Base-by-base conservation (phyloP, 2,888 invertebrate species). In the Pammene fasciana region DNA sequence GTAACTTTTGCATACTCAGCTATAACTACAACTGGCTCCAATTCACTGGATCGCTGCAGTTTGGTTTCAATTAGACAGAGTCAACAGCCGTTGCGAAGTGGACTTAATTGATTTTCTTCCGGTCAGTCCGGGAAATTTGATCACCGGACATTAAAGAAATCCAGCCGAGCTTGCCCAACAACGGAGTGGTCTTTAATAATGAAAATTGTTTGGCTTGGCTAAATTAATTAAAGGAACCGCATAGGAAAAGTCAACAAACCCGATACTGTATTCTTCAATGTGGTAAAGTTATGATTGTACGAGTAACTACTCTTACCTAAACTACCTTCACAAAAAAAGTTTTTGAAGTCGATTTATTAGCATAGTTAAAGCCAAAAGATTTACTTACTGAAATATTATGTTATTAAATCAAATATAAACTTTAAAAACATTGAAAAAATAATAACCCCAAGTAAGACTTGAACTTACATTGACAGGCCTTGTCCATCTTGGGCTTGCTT, bases 1-100 rank as follows among this genome's bases (percentile, higher is more conserved):
- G 72, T 65, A 71, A 75, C 64, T n/a, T n/a, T 72, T 70, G 72
- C 72, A 75, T 72, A 74, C 72, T 72, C 71, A 71, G 72, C 67
- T 72, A 74, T 73, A 76, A 79, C 78, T 76, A 74, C 77, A 79
- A 75, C 76, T 74, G 74, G 74, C 72, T 78, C 75, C 77, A 77
- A 84, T 85, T 85, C 78, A 86, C 83, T 83, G 84, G 81, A 80
- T 76, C 74, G 75, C 70, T 84, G 86, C 84, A 87, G 83, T 86
- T 85, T 85, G 85, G 85, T 85, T 89, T 86, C 85, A 87, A 89
- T 88, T 87, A 88, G 87, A 81, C 83, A 82, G 80, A 85, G 85
- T 86, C 87, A 88, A 89, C 81, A 88, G 75, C 71, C 78, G 73
- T 76, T 74, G 75, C 75, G 71, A 79, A 78, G 80, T 78, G 82